phyloP scores from a whole-genome alignment of 1,140 invertebrate species.

The Geopemphigus sp. region DNA sequence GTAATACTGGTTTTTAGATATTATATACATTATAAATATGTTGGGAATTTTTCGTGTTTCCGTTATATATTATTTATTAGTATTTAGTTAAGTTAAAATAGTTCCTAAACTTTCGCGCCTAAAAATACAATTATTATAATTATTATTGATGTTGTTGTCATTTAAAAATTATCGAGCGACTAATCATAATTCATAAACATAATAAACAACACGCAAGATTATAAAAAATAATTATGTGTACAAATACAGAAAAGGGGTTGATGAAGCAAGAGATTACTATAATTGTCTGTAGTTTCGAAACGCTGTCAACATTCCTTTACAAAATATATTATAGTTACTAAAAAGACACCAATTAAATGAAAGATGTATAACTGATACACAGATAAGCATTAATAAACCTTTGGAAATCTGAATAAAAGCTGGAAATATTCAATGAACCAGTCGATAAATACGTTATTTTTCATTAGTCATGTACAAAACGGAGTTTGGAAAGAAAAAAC shows the following conservation, averaged over 20 bases:
- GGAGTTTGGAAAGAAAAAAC: constrained; percentile 18
- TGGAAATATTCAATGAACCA: not conserved
- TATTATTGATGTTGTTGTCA: too few species aligned
- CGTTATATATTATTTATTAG: too few species aligned
- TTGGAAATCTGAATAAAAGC: not conserved
- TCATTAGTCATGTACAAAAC: constrained; percentile 16
- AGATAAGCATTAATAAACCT: not conserved
- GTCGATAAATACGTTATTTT: constrained; percentile 20
- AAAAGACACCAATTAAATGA: not conserved
- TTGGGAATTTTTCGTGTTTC: too few species aligned
- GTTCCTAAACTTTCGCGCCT: too few species aligned
- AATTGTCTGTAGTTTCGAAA: not conserved
- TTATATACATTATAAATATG: too few species aligned
- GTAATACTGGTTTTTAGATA: too few species aligned
- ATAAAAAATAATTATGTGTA: too few species aligned
- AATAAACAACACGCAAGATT: too few species aligned
- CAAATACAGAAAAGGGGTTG: not conserved
- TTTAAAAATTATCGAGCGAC: too few species aligned
- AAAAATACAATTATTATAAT: too few species aligned
- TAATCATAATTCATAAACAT: too few species aligned
- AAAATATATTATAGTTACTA: not conserved
- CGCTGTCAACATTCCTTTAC: not conserved
- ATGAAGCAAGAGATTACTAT: not conserved
- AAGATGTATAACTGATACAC: not conserved
- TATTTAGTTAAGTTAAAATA: too few species aligned